Base-by-base conservation (phyloP, 2,113 vertebrate genomes). In the Engystomops pustulosus region DNA sequence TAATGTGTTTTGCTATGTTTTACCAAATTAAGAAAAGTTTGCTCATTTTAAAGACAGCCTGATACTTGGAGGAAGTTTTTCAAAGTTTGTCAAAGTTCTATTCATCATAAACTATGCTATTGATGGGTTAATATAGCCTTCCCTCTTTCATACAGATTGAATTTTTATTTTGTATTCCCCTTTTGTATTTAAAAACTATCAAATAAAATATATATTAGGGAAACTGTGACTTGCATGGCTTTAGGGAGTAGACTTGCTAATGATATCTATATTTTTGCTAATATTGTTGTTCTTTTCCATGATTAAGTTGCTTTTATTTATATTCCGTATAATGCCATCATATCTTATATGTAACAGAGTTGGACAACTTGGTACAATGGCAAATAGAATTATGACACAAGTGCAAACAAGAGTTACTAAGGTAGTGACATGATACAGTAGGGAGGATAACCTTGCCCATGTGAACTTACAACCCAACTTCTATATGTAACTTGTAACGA, bases 81-180 rank as follows among this genome's bases (percentile, higher is more conserved):
- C 6, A 11, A 38, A 76, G 47, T 76, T 76, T 36, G 30, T 32
- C 27, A 76, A 76, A 77, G 49, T 77, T 32, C 12, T 38, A 20
- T 20, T 27, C 23, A 27, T 11, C 41, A 25, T 25, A 72, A 23
- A 7, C 10, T 12, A 17, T 5, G 17, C 17, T 6, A 72, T 27
- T 17, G 25, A 72, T 15, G 15, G n/a, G 38, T 25, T 23, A 72
- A 45, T 27, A 15, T 25, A 70, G 10, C 41, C 2, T 70, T 14
- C n/a, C n/a, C 6, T 20, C 67, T n/a, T 3, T 70, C 67, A 18
- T n/a, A 38, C 20, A 41, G 36, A 20, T 65, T 1, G 34, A 8
- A 30, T 17, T 67, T 8, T 1, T 27, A n/a, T 38, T 65, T 38
- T 38, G 14, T 71, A n/a, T n/a, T n/a, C n/a, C n/a, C n/a, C n/a